A percentile compares a stretch with the other conserved stretches of the same genome.
Conservation (phyloP, 2,888 invertebrate genomes). For the Drosophila merina region DNA sequence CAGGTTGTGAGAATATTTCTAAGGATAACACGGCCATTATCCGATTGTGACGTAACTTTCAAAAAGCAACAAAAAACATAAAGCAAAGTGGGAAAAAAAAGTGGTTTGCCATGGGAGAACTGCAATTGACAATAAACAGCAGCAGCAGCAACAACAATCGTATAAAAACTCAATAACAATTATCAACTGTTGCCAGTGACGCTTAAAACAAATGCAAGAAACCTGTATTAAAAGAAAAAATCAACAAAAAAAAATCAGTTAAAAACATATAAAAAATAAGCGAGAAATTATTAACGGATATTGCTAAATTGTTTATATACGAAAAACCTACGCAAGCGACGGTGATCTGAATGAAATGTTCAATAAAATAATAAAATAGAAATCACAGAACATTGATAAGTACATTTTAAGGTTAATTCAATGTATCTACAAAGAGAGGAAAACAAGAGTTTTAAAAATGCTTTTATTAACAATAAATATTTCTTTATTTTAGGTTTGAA, state of each 20-base stretch:
- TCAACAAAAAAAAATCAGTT: slow-evolving; percentile 12
- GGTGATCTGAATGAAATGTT: slow-evolving; percentile 19
- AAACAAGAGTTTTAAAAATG: too few species aligned
- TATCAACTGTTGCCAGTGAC: slow-evolving; percentile 49
- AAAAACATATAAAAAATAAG: slow-evolving; percentile 6
- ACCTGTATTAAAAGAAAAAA: slow-evolving; percentile 33
- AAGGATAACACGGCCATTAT: slow-evolving; percentile 13
- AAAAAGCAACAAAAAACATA: slow-evolving; percentile 6
- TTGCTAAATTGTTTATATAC: slow-evolving; percentile 22
- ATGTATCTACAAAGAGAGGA: neutral
- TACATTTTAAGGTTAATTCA: slow-evolving; percentile 1
- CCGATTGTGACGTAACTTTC: slow-evolving; percentile 26
- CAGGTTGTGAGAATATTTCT: neutral
- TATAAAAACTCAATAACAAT: slow-evolving; percentile 62
- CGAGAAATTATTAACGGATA: slow-evolving; percentile 27
- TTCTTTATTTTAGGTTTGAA: slow-evolving; percentile 12
- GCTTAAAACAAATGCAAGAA: slow-evolving; percentile 41
- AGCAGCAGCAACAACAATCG: slow-evolving; percentile 44
- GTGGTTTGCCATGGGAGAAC: slow-evolving; percentile 69
- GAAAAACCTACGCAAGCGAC: slow-evolving; percentile 10
- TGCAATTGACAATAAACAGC: slow-evolving; percentile 43
- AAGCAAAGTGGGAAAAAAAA: slow-evolving; percentile 43
- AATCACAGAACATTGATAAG: neutral
- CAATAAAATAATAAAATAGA: neutral
- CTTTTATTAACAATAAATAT: slow-evolving; percentile 5